phyloP scores from a whole-genome alignment of 2,888 invertebrate genomes.

The Drosophila stalkeri region DNA sequence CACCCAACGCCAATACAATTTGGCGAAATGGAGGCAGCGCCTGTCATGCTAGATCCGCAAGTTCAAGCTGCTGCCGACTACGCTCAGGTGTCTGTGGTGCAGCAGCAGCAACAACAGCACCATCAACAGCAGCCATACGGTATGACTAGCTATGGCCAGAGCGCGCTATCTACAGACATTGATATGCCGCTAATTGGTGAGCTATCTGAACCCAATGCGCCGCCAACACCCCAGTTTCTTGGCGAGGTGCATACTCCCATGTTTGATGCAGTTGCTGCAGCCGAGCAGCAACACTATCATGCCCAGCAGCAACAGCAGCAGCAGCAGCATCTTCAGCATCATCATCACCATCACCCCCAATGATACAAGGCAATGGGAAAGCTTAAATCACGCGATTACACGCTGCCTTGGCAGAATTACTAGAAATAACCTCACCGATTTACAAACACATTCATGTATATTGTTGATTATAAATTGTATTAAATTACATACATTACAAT shows the following conservation, averaged over 20 bases:
- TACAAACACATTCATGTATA: slow-evolving; percentile 35
- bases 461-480: slow-evolving; percentile 40
- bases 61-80: slow-evolving; percentile 61
- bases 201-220: slow-evolving; percentile 81
- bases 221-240: slow-evolving; percentile 81
- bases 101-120: slow-evolving; percentile 68
- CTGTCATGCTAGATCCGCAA: slow-evolving; percentile 69
- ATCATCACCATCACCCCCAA: slow-evolving; percentile 73
- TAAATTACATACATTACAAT: slow-evolving; percentile 39
- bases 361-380: slow-evolving; percentile 69
- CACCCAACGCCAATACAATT: slow-evolving; percentile 80
- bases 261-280: slow-evolving; percentile 83
- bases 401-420: slow-evolving; percentile 80
- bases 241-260: slow-evolving; percentile 83
- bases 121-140: slow-evolving; percentile 73
- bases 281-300: slow-evolving; percentile 83
- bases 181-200: slow-evolving; percentile 83
- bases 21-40: slow-evolving; percentile 82
- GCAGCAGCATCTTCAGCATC: slow-evolving; percentile 75
- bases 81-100: slow-evolving; percentile 65
- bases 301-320: slow-evolving; percentile 79
- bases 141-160: slow-evolving; percentile 56
- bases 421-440: slow-evolving; percentile 29
- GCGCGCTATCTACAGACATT: slow-evolving; percentile 73
- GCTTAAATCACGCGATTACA: slow-evolving; percentile 74